These are phyloP conservation scores for Atherinomorus stipes DNA, from an alignment of 2,113 vertebrate species.

Conservation along the genomic window DNA sequence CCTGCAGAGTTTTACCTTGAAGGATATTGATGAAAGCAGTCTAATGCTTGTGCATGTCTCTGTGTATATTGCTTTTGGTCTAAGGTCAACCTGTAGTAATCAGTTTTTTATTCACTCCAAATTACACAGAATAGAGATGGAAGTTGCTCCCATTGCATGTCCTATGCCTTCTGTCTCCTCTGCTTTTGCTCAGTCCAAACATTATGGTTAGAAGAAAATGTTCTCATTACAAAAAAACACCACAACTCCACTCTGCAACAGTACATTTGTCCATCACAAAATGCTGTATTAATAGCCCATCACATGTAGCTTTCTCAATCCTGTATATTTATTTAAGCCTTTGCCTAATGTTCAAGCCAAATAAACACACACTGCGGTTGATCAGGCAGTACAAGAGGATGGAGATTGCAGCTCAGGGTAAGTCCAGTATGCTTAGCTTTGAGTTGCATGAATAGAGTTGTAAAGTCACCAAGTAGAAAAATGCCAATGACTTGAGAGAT, in stretches of 20 bases:
- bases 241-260: slow-evolving; percentile 27
- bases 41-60: slow-evolving; percentile 3
- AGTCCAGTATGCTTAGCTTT: slow-evolving; percentile 63
- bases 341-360: slow-evolving; percentile 60
- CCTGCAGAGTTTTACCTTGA: too few relatives aligned
- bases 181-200: slow-evolving; percentile 23
- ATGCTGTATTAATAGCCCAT: slow-evolving; percentile 64
- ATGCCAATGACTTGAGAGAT: neutral
- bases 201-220: slow-evolving; percentile 65
- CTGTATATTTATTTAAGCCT: slow-evolving; percentile 58
- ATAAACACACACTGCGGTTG: slow-evolving; percentile 63
- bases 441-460: slow-evolving; percentile 25
- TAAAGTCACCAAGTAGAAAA: slow-evolving; percentile 23
- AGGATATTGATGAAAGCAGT: neutral
- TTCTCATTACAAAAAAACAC: slow-evolving; percentile 55
- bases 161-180: slow-evolving; percentile 16
- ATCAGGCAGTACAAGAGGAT: slow-evolving; percentile 28
- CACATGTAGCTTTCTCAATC: slow-evolving; percentile 56
- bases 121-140: slow-evolving; percentile 1
- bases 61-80: slow-evolving; percentile 20
- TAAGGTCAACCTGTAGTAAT: slow-evolving; percentile 39
- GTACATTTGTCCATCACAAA: slow-evolving; percentile 72
- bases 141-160: slow-evolving; percentile 6
- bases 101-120: slow-evolving; percentile 1
- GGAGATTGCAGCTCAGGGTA: slow-evolving; percentile 45